Percentiles rank a stretch among this genome's conserved stretches.
phyloP scores from a whole-genome alignment of 2,113 vertebrate genomes.

The Notiomystis cincta region DNA sequence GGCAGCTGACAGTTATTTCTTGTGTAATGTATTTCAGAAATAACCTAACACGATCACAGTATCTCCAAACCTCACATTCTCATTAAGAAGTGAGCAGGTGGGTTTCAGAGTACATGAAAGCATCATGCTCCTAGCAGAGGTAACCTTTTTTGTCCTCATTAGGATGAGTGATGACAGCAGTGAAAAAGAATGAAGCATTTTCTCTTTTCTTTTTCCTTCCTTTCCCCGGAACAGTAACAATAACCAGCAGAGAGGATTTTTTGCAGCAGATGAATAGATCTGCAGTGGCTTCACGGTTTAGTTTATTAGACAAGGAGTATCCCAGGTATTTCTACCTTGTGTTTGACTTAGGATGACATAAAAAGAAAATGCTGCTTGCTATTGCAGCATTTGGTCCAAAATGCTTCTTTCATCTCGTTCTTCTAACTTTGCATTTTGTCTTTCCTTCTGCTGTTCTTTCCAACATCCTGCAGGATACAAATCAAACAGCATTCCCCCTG shows the following conservation, averaged over 20 bases:
- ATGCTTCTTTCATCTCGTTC: slow-evolving; percentile 27
- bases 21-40: slow-evolving; percentile 51
- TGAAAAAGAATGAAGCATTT: slow-evolving; percentile 49
- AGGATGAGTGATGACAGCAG: slow-evolving; percentile 67
- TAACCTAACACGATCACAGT: slow-evolving; percentile 47
- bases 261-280: slow-evolving; percentile 30
- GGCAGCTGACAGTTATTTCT: slow-evolving; percentile 46
- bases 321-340: slow-evolving; percentile 9
- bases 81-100: slow-evolving; percentile 66
- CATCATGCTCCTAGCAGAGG: slow-evolving; percentile 43
- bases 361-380: slow-evolving; percentile 27
- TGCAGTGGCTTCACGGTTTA: background rate
- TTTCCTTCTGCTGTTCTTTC: background rate
- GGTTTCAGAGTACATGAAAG: slow-evolving; percentile 66
- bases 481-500: background rate
- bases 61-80: slow-evolving; percentile 59
- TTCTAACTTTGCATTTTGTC: background rate
- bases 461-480: background rate
- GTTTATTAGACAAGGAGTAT: slow-evolving; percentile 52
- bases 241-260: slow-evolving; percentile 45
- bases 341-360: slow-evolving; percentile 15
- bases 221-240: slow-evolving; percentile 52
- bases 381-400: slow-evolving; percentile 4
- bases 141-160: slow-evolving; percentile 69
- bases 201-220: slow-evolving; percentile 30